phyloP scores from a whole-genome alignment of 2,797 vertebrate genomes.

The Sphenodon punctatus region DNA sequence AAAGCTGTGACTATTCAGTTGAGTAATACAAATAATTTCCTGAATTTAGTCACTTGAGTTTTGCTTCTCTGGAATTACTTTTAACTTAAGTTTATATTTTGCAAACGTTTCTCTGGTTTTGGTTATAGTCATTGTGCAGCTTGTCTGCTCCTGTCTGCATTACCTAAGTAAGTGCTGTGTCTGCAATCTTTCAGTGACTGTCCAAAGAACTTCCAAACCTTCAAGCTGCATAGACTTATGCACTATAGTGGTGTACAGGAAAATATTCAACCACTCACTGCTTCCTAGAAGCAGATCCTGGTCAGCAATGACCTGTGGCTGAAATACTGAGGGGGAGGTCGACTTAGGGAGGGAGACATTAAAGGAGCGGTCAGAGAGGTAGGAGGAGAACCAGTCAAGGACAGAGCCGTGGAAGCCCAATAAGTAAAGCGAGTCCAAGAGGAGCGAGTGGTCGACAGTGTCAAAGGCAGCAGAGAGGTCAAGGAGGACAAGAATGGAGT shows the following conservation, averaged over 20 bases:
- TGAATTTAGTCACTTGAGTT: not conserved
- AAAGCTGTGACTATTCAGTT: not conserved
- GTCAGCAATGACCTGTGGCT: not conserved
- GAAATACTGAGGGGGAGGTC: too few species aligned
- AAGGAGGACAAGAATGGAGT: too few species aligned
- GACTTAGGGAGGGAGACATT: too few species aligned
- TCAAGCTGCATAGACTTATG: not conserved
- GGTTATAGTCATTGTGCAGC: rapidly evolving
- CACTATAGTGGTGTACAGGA: not conserved
- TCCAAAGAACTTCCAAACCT: rapidly evolving
- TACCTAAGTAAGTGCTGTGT: not conserved
- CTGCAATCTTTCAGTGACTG: not conserved
- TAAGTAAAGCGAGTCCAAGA: too few species aligned
- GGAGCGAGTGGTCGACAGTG: too few species aligned
- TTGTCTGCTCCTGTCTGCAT: not conserved
- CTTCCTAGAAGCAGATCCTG: not conserved
- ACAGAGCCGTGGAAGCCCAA: too few species aligned
- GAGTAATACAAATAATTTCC: not conserved
- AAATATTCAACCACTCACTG: not conserved
- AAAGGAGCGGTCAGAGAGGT: too few species aligned
- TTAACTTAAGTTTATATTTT: not conserved
- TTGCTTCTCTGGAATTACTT: not conserved
- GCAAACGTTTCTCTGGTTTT: not conserved
- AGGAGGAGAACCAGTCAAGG: too few species aligned
- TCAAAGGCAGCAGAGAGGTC: too few species aligned